Conservation (phyloP, 1,140 invertebrate species). For the Listronotus oregonensis region DNA sequence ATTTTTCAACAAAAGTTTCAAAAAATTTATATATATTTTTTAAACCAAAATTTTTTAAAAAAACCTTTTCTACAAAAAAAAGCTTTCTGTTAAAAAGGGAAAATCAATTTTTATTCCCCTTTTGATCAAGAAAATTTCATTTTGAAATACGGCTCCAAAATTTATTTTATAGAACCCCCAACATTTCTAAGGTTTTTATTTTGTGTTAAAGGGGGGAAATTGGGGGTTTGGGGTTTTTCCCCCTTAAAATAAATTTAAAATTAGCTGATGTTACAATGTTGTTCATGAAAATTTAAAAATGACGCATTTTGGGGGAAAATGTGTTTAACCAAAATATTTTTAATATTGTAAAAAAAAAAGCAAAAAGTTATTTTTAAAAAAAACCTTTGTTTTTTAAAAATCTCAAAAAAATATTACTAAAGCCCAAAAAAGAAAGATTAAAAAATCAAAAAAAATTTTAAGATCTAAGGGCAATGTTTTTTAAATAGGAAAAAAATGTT, state of each 20-base stretch:
- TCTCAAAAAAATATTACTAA: too few species aligned
- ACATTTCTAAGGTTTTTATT: constrained; percentile 77
- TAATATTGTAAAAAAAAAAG: too few species aligned
- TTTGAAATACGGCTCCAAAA: constrained; percentile 72
- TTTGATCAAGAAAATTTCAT: constrained; percentile 77
- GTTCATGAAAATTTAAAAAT: constrained; percentile 67
- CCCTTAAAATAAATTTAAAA: constrained; percentile 81
- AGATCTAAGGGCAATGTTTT: too few species aligned
- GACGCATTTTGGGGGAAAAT: constrained; percentile 70
- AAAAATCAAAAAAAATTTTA: too few species aligned
- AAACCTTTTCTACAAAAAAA: constrained; percentile 71
- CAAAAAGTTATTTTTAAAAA: too few species aligned
- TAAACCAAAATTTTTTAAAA: not conserved
- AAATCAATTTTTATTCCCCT: constrained; percentile 74
- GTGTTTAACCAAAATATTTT: constrained; percentile 64
- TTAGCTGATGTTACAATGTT: constrained; percentile 81
- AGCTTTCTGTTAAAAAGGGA: constrained; percentile 75
- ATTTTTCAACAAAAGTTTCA: too few species aligned
- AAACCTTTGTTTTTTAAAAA: too few species aligned
- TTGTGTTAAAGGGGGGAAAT: too few species aligned
- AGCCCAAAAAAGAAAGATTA: too few species aligned
- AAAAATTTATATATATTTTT: too few species aligned
- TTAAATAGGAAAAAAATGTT: too few species aligned
- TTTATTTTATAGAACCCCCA: constrained; percentile 79
- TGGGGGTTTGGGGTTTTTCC: too few species aligned